These are phyloP conservation scores for Copidosoma aretas DNA, from an alignment of 2,888 invertebrate species.

Conservation along the genomic window DNA sequence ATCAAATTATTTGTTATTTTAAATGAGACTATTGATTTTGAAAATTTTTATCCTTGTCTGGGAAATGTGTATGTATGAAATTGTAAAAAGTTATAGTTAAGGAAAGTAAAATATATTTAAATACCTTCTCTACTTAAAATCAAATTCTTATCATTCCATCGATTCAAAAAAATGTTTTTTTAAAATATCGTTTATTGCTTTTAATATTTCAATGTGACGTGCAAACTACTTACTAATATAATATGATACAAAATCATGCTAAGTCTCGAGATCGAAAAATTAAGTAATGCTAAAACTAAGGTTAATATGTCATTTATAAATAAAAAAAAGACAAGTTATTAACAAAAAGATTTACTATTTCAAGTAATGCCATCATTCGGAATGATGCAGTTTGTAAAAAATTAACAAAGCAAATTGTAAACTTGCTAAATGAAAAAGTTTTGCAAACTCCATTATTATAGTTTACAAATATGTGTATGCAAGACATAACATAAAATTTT, in stretches of 20 bases:
- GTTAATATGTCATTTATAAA: constrained; percentile 21
- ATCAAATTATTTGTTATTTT: constrained; percentile 19
- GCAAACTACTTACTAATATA: constrained; percentile 25
- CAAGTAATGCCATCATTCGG: constrained; percentile 29
- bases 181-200: constrained; percentile 18
- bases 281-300: constrained; percentile 17
- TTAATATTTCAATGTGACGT: constrained; percentile 32
- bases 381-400: constrained; percentile 27
- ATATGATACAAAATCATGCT: constrained; percentile 34
- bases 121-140: constrained; percentile 22
- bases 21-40: constrained; percentile 13
- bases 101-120: constrained; percentile 34
- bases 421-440: constrained; percentile 15
- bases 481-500: constrained; percentile 28
- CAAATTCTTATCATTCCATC: constrained; percentile 6
- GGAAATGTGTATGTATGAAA: constrained; percentile 1
- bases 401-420: constrained; percentile 12
- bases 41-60: constrained; percentile 20
- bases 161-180: background rate
- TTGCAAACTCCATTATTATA: constrained; percentile 29
- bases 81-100: constrained; percentile 31
- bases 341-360: constrained; percentile 15
- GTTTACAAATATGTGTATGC: constrained; percentile 22
- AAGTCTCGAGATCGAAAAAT: constrained; percentile 17
- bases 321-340: constrained; percentile 17